Conservation (phyloP, 2,888 invertebrate species). For the Pristionchus japonicus region DNA sequence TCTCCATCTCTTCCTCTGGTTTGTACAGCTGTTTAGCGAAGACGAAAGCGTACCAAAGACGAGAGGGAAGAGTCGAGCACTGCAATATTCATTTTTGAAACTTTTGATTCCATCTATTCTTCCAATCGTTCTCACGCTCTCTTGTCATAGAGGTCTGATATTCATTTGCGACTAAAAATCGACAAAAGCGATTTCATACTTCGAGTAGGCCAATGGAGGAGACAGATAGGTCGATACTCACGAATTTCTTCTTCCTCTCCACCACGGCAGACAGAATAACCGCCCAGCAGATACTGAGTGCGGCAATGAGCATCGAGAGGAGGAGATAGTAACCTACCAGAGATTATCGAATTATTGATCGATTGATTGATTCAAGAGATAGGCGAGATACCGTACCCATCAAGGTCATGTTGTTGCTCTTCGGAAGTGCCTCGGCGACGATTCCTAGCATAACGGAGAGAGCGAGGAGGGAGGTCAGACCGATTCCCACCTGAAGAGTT, state of each 20-base stretch:
- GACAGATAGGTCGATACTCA: too few relatives aligned
- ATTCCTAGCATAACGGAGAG: slow-evolving; percentile 3
- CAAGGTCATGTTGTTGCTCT: not conserved
- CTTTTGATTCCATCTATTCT: not conserved
- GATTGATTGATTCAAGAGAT: not conserved
- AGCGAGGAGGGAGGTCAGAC: not conserved
- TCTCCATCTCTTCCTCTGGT: not conserved
- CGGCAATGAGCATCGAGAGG: not conserved
- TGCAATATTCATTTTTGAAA: not conserved
- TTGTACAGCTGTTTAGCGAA: not conserved
- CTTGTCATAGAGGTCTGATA: too few relatives aligned
- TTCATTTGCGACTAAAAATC: too few relatives aligned
- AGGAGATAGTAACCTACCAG: not conserved
- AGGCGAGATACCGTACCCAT: not conserved
- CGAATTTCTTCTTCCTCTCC: not conserved
- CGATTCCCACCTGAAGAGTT: not conserved
- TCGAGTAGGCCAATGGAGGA: too few relatives aligned
- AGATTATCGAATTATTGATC: too few relatives aligned
- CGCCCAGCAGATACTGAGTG: not conserved
- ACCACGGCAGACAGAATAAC: not conserved
- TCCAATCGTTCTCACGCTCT: too few relatives aligned
- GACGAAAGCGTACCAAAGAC: not conserved
- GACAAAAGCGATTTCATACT: too few relatives aligned
- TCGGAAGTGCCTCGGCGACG: not conserved
- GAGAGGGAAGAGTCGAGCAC: not conserved